A percentile compares a stretch with the other conserved stretches of the same genome.
phyloP scores from a whole-genome alignment of 2,113 vertebrate species.

The Desmodus rotundus region DNA sequence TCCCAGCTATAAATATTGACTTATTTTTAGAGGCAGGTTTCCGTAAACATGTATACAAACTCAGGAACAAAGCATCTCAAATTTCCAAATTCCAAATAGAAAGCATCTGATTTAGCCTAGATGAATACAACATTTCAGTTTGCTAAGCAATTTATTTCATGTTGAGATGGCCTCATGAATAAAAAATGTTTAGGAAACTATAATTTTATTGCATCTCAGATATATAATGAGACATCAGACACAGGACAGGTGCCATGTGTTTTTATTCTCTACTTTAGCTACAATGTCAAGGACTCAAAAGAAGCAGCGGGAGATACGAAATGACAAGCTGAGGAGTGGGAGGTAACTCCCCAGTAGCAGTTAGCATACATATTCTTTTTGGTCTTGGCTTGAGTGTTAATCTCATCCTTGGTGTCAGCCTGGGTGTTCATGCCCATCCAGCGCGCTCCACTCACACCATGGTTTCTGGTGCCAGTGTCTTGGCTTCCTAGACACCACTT shows the following conservation, averaged over 20 bases:
- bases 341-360: not conserved
- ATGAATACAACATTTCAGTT: not conserved
- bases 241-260: not conserved
- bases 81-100: not conserved
- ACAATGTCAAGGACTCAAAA: not conserved
- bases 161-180: slow-evolving; percentile 25
- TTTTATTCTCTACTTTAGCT: slow-evolving; percentile 32
- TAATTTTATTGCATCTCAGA: not conserved
- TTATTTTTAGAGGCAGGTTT: slow-evolving; percentile 28
- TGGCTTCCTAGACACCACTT: not conserved
- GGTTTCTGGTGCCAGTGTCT: not conserved
- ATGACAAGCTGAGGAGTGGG: not conserved
- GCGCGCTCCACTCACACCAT: not conserved
- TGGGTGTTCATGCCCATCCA: not conserved
- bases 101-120: slow-evolving; percentile 13
- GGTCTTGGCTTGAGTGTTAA: not conserved
- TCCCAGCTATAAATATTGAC: not conserved
- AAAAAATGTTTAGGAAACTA: slow-evolving; percentile 38
- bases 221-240: not conserved
- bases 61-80: not conserved
- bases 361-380: not conserved
- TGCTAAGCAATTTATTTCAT: slow-evolving; percentile 23
- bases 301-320: not conserved
- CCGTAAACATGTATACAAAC: slow-evolving; percentile 14
- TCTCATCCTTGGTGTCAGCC: not conserved